Percentiles rank a stretch among this genome's conserved stretches.
phyloP scores from a whole-genome alignment of 2,888 invertebrate species.

The Lepetodrilus schrolli region DNA sequence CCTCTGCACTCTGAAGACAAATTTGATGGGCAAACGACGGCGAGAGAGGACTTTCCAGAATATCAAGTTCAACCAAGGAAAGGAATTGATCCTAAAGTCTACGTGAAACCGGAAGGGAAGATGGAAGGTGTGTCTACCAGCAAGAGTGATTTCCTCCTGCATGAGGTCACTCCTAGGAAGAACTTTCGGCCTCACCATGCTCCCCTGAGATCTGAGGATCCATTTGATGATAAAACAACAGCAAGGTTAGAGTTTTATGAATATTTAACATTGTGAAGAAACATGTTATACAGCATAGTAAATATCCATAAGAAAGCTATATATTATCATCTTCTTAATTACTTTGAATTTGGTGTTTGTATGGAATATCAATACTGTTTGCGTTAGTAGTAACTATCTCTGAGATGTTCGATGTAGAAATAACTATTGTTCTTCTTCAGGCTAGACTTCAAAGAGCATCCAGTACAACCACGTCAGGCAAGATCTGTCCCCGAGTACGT shows the following conservation, averaged over 20 bases:
- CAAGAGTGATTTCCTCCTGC: conserved; percentile 53
- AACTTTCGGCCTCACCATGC: conserved; percentile 54
- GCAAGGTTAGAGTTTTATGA: conserved; percentile 68
- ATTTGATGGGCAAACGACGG: conserved; percentile 68
- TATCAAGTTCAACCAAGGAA: conserved; percentile 29
- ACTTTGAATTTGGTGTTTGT: too few species aligned
- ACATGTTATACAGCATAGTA: too few species aligned
- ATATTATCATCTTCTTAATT: too few species aligned
- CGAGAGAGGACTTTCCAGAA: conserved; percentile 57
- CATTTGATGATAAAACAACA: conserved; percentile 69
- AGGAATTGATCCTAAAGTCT: conserved; percentile 51
- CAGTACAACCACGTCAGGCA: too few species aligned
- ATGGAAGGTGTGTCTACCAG: conserved; percentile 66
- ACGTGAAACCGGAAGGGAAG: conserved; percentile 36
- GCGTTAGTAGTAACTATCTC: too few species aligned
- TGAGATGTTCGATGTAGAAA: too few species aligned
- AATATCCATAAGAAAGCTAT: too few species aligned
- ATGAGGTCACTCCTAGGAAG: conserved; percentile 33
- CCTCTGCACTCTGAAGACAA: conserved; percentile 41
- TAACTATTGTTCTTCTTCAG: too few species aligned
- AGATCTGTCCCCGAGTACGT: too few species aligned
- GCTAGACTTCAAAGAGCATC: too few species aligned
- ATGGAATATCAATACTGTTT: too few species aligned
- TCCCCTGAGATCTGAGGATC: conserved; percentile 50
- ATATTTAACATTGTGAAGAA: too few species aligned